A percentile compares a stretch with the other conserved stretches of the same genome.
These are phyloP conservation scores for Smutsia gigantea DNA, from an alignment of 2,797 vertebrate genomes.

Conservation along the genomic window DNA sequence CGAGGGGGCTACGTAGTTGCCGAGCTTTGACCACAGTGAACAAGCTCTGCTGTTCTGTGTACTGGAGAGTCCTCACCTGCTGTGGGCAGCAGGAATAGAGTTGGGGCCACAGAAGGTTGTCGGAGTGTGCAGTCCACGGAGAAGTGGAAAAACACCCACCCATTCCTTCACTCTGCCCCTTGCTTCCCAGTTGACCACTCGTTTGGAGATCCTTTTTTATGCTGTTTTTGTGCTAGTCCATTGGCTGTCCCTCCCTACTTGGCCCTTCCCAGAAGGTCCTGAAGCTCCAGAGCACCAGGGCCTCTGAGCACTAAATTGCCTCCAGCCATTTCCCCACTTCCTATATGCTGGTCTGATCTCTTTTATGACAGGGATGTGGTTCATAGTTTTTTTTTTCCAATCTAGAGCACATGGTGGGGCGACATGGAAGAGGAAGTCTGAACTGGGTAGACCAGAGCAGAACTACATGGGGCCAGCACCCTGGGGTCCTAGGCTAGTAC, in stretches of 20 bases:
- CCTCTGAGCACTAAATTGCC: not conserved
- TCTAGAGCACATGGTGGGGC: not conserved
- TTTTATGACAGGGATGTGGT: not conserved
- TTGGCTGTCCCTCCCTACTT: not conserved
- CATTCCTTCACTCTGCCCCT: not conserved
- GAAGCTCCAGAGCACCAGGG: not conserved
- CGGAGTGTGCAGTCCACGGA: not conserved
- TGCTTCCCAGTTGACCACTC: slow-evolving; percentile 12
- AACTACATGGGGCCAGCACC: not conserved
- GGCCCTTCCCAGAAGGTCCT: not conserved
- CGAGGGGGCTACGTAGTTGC: not conserved
- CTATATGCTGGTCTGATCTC: slow-evolving; percentile 7
- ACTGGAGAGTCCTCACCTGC: not conserved
- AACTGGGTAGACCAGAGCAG: not conserved
- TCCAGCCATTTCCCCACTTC: not conserved
- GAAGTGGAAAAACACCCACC: not conserved
- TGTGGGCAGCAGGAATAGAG: not conserved
- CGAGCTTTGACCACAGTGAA: accelerated
- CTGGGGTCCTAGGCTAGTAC: accelerated
- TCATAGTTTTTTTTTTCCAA: slow-evolving; percentile 19
- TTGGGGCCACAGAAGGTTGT: not conserved
- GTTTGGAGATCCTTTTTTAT: not conserved
- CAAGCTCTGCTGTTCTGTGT: not conserved
- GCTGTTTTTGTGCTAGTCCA: not conserved
- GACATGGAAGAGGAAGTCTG: not conserved